phyloP scores from a whole-genome alignment of 2,113 vertebrate genomes.

The Urocolius indicus region DNA sequence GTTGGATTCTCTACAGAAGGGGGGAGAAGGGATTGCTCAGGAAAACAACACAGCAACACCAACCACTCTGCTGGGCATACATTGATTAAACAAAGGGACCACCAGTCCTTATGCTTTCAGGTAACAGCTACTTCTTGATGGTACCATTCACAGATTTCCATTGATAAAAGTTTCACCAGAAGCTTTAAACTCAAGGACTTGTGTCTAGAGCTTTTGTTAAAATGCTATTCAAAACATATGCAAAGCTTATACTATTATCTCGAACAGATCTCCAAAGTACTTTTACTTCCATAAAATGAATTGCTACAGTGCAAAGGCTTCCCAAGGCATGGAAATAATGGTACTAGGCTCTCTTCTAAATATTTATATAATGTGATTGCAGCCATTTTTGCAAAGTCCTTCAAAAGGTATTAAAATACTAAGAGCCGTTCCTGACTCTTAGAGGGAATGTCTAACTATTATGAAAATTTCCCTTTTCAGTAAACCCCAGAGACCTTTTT shows the following conservation, averaged over 20 bases:
- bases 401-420: slow-evolving; percentile 39
- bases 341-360: slow-evolving; percentile 46
- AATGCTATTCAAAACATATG: neutral
- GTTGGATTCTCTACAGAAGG: neutral
- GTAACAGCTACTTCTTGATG: neutral
- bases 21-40: neutral
- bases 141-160: neutral
- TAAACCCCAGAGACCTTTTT: slow-evolving; percentile 44
- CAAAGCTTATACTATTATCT: slow-evolving; percentile 8
- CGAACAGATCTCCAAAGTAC: slow-evolving; percentile 31
- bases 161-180: neutral
- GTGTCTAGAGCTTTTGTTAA: neutral
- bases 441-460: neutral
- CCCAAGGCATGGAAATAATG: slow-evolving; percentile 27
- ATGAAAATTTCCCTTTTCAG: slow-evolving; percentile 33
- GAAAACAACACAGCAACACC: neutral
- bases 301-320: slow-evolving; percentile 23
- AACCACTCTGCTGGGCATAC: neutral
- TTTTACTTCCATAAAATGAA: slow-evolving; percentile 45
- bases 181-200: neutral
- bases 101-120: neutral
- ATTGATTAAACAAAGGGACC: neutral
- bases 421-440: slow-evolving; percentile 34
- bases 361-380: slow-evolving; percentile 51
- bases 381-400: slow-evolving; percentile 31